phyloP scores from a whole-genome alignment of 2,113 vertebrate genomes.

The Climacteris rufus region DNA sequence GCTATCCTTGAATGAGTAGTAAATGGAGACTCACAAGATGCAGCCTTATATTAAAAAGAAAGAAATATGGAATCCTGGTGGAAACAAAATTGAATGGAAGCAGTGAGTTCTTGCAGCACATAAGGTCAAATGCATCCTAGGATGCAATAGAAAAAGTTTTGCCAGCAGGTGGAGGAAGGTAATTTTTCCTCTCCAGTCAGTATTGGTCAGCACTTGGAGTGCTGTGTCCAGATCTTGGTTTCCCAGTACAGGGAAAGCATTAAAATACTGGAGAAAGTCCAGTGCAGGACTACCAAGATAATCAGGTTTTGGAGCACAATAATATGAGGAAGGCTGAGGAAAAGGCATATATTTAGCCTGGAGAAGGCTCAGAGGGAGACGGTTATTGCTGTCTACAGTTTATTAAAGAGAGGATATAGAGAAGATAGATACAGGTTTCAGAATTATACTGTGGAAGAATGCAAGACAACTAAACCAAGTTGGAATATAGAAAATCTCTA shows the following conservation, averaged over 20 bases:
- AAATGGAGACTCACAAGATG: background rate
- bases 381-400: background rate
- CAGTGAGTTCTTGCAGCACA: background rate
- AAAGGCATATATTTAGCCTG: background rate
- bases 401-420: background rate
- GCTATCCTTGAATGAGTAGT: background rate
- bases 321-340: background rate
- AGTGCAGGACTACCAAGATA: background rate
- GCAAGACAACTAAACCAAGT: background rate
- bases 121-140: background rate
- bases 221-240: background rate
- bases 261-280: rapidly evolving
- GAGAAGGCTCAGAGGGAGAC: background rate
- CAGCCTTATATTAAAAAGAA: background rate
- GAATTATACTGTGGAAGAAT: background rate
- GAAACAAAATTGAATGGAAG: background rate
- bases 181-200: background rate
- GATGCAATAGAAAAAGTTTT: background rate
- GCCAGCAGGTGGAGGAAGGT: background rate
- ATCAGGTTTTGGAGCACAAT: background rate
- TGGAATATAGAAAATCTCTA: background rate
- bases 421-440: background rate
- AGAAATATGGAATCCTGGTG: background rate
- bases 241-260: background rate
- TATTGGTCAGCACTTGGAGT: background rate